A percentile compares a stretch with the other conserved stretches of the same genome.
Evolutionary conservation across 2,113 vertebrate species (phyloP).

Genomic region (Trematocara marginatum): DNA sequence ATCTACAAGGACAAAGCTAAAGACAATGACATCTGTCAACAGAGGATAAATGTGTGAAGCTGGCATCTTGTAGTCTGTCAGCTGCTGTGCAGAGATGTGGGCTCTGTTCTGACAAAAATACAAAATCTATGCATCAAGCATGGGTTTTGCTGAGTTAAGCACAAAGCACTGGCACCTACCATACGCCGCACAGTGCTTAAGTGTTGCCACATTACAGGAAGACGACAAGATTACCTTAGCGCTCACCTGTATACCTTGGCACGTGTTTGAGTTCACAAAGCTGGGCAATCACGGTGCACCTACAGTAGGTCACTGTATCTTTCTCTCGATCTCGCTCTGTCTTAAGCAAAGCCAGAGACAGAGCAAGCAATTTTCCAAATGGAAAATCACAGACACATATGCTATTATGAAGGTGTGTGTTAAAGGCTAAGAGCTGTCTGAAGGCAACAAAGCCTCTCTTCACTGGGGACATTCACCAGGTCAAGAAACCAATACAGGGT

Average conservation of each 20-base stretch:
- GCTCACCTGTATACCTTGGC: slow-evolving; percentile 33
- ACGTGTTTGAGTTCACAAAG: slow-evolving; percentile 4
- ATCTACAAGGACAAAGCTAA: slow-evolving; percentile 14
- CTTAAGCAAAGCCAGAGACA: slow-evolving; percentile 21
- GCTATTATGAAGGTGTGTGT: slow-evolving; percentile 59
- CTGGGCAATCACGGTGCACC: slow-evolving; percentile 8
- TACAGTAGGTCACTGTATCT: slow-evolving; percentile 55
- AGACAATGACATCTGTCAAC: background rate
- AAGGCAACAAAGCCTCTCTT: slow-evolving; percentile 66
- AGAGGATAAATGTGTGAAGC: background rate
- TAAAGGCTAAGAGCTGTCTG: slow-evolving; percentile 43
- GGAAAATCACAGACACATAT: slow-evolving; percentile 66
- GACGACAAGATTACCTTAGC: slow-evolving; percentile 24
- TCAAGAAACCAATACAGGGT: slow-evolving; percentile 51
- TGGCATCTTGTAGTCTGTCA: background rate
- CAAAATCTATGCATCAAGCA: background rate
- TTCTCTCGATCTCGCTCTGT: background rate
- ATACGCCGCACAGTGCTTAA: background rate
- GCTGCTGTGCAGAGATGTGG: background rate
- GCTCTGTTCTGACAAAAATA: background rate
- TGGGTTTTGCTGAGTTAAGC: background rate
- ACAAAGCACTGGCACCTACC: background rate
- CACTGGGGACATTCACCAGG: slow-evolving; percentile 51
- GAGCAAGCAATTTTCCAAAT: slow-evolving; percentile 61
- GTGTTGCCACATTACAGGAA: slow-evolving; percentile 11